Conservation (phyloP, 2,113 vertebrate genomes). For the Ophthalmolycus amberensis region DNA sequence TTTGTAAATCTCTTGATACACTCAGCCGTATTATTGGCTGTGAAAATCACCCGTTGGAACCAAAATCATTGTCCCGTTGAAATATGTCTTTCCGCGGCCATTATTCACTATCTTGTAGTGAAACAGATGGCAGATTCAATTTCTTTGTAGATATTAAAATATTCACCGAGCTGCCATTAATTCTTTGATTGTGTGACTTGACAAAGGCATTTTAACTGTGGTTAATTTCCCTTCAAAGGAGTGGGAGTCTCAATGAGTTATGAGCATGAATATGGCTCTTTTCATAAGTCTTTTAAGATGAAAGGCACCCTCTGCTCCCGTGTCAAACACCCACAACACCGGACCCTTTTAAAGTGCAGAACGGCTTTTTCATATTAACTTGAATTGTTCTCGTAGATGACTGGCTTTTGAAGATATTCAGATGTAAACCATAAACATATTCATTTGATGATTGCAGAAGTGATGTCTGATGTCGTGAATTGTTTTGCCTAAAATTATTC, state of each 20-base stretch:
- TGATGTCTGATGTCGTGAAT: neutral
- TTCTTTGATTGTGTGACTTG: conserved; percentile 72
- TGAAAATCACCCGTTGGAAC: conserved; percentile 24
- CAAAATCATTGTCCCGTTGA: conserved; percentile 43
- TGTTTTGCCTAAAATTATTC: neutral
- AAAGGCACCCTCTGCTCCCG: conserved; percentile 62
- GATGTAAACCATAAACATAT: conserved; percentile 41
- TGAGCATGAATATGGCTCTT: conserved; percentile 65
- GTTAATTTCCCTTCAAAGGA: conserved; percentile 78
- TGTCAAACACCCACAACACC: conserved; percentile 59
- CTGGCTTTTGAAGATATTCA: conserved; percentile 57
- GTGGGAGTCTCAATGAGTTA: conserved; percentile 62
- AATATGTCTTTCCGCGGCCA: conserved; percentile 49
- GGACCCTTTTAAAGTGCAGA: conserved; percentile 60
- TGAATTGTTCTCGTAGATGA: conserved; percentile 22
- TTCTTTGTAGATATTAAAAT: conserved; percentile 74
- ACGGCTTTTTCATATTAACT: conserved; percentile 43
- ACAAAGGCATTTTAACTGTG: conserved; percentile 74
- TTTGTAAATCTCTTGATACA: conserved; percentile 48
- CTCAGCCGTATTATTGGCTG: conserved; percentile 15
- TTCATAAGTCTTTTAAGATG: conserved; percentile 70
- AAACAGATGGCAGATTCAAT: conserved; percentile 70
- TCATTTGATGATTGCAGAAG: conserved; percentile 36
- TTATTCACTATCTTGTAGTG: conserved; percentile 59
- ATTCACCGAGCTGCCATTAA: conserved; percentile 69